Conservation (phyloP, 2,113 vertebrate genomes). For the Sisor rabdophorus region DNA sequence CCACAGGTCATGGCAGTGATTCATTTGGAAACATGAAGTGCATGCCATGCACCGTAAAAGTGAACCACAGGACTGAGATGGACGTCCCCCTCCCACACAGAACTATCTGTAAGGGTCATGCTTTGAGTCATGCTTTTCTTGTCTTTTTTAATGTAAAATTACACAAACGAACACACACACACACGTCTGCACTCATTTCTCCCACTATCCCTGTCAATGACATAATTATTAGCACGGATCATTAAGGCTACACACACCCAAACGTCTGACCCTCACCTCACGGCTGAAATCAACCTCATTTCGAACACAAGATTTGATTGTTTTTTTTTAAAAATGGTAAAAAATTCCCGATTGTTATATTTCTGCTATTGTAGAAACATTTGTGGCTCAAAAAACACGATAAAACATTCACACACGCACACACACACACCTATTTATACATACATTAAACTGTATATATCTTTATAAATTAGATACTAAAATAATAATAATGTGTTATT, state of each 20-base stretch:
- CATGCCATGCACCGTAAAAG: not conserved
- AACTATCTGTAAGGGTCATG: not conserved
- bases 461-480: not conserved
- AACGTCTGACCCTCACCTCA: not conserved
- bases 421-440: not conserved
- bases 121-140: slow-evolving; percentile 34
- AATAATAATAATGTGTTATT: not conserved
- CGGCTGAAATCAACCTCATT: too few relatives aligned
- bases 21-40: slow-evolving; percentile 11
- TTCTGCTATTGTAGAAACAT: not conserved
- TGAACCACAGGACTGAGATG: slow-evolving; percentile 27
- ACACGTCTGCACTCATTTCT: not conserved
- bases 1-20: not conserved
- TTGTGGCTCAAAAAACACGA: not conserved
- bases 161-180: not conserved
- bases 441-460: not conserved
- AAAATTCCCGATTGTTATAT: not conserved
- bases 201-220: not conserved
- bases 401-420: not conserved
- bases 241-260: not conserved
- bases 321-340: too few relatives aligned
- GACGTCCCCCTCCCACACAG: slow-evolving; percentile 46
- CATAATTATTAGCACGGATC: not conserved
- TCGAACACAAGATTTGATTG: not conserved
- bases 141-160: not conserved